Evolutionary conservation across 2,113 vertebrate genomes (phyloP).

Genomic region (Eretmochelys imbricata): DNA sequence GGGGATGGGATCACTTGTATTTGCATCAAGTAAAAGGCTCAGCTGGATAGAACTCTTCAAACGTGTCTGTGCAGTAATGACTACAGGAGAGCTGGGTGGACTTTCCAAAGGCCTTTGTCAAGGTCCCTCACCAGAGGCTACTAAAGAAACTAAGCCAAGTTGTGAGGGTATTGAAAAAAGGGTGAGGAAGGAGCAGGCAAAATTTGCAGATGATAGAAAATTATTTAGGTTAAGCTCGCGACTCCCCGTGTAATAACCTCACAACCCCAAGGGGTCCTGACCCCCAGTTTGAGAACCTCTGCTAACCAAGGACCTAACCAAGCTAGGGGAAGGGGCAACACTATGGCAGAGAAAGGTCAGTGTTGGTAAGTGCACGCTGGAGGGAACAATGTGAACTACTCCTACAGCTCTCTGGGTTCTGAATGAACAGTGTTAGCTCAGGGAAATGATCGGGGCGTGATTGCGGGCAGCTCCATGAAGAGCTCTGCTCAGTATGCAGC

Average conservation of each 20-base stretch:
- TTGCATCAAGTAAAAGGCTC: neutral
- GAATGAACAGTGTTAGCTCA: neutral
- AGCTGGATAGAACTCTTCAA: neutral
- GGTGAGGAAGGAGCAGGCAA: neutral
- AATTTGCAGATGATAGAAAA: neutral
- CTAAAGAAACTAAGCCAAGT: rapidly evolving
- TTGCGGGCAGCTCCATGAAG: neutral
- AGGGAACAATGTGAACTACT: neutral
- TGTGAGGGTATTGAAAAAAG: neutral
- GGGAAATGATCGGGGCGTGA: neutral
- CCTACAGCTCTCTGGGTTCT: neutral
- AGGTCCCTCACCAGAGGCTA: neutral
- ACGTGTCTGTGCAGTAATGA: rapidly evolving
- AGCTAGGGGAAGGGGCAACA: neutral
- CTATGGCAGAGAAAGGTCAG: neutral
- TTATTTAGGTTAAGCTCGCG: neutral
- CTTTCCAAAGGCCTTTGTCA: neutral
- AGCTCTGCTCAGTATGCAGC: neutral
- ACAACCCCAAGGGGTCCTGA: too few relatives aligned
- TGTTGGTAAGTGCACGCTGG: neutral
- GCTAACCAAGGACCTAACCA: too few relatives aligned
- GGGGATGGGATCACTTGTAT: neutral
- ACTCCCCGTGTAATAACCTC: too few relatives aligned
- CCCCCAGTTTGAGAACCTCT: too few relatives aligned
- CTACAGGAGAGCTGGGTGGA: neutral